These are phyloP conservation scores for Podarcis siculus DNA, from an alignment of 2,797 vertebrate species.

Conservation along the genomic window DNA sequence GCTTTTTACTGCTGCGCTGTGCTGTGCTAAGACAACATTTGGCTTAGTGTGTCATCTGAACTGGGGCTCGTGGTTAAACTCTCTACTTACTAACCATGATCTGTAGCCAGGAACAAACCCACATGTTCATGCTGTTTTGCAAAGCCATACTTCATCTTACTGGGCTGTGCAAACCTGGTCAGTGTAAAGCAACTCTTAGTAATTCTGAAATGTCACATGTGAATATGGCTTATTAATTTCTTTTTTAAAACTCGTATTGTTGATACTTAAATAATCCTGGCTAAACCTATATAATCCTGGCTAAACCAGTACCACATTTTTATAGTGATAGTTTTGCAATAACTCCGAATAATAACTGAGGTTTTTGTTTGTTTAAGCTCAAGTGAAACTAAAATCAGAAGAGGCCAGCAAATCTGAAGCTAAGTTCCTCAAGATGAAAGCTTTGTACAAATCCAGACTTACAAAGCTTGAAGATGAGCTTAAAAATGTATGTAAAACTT, in stretches of 20 bases:
- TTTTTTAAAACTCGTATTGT: neutral
- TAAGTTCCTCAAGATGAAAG: constrained; percentile 92
- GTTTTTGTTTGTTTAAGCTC: constrained; percentile 70
- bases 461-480: constrained; percentile 89
- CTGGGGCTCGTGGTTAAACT: too few species aligned
- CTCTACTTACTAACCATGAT: too few species aligned
- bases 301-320: neutral
- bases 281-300: neutral
- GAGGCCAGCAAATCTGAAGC: constrained; percentile 89
- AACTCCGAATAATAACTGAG: constrained; percentile 14
- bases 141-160: too few species aligned
- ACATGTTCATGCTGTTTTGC: too few species aligned
- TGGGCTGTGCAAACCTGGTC: too few species aligned
- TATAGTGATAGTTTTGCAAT: neutral
- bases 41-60: too few species aligned
- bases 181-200: neutral
- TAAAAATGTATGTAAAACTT: constrained; percentile 79
- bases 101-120: too few species aligned
- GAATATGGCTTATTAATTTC: neutral
- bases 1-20: too few species aligned
- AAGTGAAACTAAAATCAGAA: constrained; percentile 84
- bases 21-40: too few species aligned
- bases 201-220: neutral
- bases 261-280: neutral
- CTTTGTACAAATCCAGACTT: constrained; percentile 90